Evolutionary conservation across 2,888 invertebrate species (phyloP).

Genomic region (Hypercompe scribonia): DNA sequence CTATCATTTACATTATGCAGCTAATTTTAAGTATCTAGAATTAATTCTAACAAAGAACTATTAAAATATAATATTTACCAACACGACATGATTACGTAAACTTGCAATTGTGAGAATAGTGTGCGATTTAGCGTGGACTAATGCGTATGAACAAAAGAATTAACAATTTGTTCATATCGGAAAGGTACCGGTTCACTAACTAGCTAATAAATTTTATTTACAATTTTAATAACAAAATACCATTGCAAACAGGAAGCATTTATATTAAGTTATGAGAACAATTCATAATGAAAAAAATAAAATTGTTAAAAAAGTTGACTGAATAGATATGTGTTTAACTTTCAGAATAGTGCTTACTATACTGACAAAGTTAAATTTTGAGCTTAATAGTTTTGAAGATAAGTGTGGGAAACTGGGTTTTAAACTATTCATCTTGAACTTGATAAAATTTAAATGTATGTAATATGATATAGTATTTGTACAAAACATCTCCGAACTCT

Average conservation of each 20-base stretch:
- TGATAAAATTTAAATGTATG: too few species aligned
- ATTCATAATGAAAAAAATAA: neutral
- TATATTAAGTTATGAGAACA: neutral
- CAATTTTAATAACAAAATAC: neutral
- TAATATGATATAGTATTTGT: too few species aligned
- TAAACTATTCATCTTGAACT: too few species aligned
- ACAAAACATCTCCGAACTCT: too few species aligned
- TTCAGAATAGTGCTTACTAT: too few species aligned
- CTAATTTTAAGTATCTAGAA: conserved; percentile 42
- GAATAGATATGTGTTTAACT: too few species aligned
- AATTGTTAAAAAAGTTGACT: neutral
- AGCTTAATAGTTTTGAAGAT: too few species aligned
- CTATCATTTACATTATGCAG: conserved; percentile 36
- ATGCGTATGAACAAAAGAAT: conserved; percentile 56
- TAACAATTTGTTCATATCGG: conserved; percentile 29
- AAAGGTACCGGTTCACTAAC: conserved; percentile 12
- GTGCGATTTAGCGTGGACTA: conserved; percentile 49
- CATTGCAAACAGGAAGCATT: neutral
- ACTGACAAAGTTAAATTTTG: too few species aligned
- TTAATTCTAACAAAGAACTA: conserved; percentile 49
- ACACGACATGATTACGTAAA: conserved; percentile 50
- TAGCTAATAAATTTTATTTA: neutral
- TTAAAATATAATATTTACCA: conserved; percentile 47
- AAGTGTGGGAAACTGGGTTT: too few species aligned
- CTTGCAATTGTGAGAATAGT: conserved; percentile 50